Conservation (phyloP, 2,113 vertebrate species). For the Poecile atricapillus region DNA sequence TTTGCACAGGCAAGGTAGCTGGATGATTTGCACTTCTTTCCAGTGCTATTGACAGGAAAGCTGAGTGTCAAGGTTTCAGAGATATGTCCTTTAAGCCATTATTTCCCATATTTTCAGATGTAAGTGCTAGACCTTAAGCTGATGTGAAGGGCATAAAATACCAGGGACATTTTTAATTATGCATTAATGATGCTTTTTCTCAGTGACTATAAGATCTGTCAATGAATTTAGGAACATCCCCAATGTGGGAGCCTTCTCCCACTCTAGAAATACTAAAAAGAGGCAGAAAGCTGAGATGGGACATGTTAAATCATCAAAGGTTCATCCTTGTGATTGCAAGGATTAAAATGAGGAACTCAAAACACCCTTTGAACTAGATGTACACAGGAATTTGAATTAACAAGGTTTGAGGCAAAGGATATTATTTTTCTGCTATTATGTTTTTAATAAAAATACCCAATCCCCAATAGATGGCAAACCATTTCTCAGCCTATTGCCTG, state of each 20-base stretch:
- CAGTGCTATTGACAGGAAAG: not conserved
- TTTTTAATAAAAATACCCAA: not conserved
- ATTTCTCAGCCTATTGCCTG: not conserved
- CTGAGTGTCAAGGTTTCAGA: not conserved
- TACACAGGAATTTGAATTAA: not conserved
- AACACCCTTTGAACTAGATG: not conserved
- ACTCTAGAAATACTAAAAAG: not conserved
- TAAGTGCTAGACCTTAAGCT: not conserved
- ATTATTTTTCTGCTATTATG: not conserved
- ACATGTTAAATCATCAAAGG: not conserved
- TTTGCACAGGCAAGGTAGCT: not conserved
- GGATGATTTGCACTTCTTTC: not conserved
- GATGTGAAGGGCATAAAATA: not conserved
- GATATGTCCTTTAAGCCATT: not conserved
- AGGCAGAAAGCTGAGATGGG: not conserved
- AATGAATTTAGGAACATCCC: not conserved
- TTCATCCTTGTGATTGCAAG: not conserved
- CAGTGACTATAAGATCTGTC: not conserved
- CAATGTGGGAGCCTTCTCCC: not conserved
- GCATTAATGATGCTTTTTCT: not conserved
- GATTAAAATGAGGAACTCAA: not conserved
- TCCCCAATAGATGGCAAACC: not conserved
- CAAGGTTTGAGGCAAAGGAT: not conserved
- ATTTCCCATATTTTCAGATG: not conserved
- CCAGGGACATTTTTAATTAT: not conserved